Evolutionary conservation across 2,113 vertebrate genomes (phyloP).

Genomic region (Gymnarchus niloticus): DNA sequence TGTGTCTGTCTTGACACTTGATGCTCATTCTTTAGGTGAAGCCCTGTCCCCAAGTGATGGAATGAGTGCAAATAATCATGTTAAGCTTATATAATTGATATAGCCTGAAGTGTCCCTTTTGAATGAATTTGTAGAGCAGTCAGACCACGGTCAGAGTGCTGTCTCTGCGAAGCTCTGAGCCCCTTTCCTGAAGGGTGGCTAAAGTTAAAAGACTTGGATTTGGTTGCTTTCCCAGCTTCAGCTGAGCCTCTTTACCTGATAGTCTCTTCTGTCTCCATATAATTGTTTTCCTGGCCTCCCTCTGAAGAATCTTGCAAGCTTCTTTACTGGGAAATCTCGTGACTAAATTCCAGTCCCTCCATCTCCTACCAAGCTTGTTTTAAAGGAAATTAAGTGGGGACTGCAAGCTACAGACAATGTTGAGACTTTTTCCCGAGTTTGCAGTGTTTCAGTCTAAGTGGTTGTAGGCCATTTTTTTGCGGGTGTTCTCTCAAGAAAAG

Average conservation of each 20-base stretch:
- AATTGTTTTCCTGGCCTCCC: no score
- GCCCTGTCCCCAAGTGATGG: neutral
- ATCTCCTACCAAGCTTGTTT: neutral
- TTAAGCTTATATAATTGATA: neutral
- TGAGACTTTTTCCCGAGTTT: neutral
- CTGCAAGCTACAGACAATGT: neutral
- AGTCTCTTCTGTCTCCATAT: no score
- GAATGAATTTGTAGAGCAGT: neutral
- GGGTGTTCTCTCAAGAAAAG: neutral
- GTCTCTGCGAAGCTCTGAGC: neutral
- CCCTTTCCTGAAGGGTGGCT: neutral
- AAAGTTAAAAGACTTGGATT: neutral
- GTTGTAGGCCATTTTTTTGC: neutral
- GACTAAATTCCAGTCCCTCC: neutral
- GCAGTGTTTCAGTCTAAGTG: neutral
- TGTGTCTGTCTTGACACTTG: neutral
- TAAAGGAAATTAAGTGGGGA: neutral
- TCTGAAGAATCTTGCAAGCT: neutral
- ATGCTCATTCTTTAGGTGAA: neutral
- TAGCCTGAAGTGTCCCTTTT: neutral
- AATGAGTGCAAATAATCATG: neutral
- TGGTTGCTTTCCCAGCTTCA: neutral
- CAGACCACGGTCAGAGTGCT: neutral
- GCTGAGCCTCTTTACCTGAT: neutral
- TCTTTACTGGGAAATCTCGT: neutral